These are phyloP conservation scores for Temnothorax longispinosus DNA, from an alignment of 1,140 invertebrate genomes.

Conservation along the genomic window DNA sequence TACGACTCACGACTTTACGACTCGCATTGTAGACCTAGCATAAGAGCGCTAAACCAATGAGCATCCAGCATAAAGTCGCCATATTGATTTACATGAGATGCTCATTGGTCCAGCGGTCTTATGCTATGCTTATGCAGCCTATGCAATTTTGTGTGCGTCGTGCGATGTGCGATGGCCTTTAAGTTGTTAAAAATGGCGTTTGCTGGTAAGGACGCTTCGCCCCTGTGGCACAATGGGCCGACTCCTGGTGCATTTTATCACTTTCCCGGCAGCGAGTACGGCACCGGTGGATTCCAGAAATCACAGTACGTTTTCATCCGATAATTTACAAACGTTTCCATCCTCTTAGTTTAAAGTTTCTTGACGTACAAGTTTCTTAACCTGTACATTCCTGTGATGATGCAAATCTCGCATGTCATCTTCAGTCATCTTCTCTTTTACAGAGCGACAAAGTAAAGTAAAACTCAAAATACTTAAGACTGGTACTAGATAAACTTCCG, in stretches of 20 bases:
- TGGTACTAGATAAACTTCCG: neutral
- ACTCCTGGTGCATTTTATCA: conserved; percentile 90
- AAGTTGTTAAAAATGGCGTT: conserved; percentile 74
- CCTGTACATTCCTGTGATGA: neutral
- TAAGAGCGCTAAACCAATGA: too few relatives aligned
- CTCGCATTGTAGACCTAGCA: too few relatives aligned
- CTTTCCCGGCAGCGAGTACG: conserved; percentile 87
- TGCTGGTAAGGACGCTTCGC: conserved; percentile 73
- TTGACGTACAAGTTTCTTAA: neutral
- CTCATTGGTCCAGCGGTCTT: too few relatives aligned
- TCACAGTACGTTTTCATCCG: conserved; percentile 88
- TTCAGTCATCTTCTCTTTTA: conserved; percentile 50
- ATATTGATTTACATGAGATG: too few relatives aligned
- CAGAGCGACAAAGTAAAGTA: neutral
- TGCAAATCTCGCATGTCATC: conserved; percentile 59
- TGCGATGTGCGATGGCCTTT: too few relatives aligned
- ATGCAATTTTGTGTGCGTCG: too few relatives aligned
- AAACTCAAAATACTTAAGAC: neutral
- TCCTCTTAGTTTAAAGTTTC: neutral
- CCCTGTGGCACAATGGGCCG: conserved; percentile 91
- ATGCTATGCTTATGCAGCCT: too few relatives aligned
- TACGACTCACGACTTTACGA: too few relatives aligned
- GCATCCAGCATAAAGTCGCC: too few relatives aligned
- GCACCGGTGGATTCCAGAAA: conserved; percentile 84
- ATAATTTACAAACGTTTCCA: neutral